Evolutionary conservation across 2,888 invertebrate species (phyloP), one percentile per base, ranked within the genome.

Genomic region (Mystacides longicornis): DNA sequence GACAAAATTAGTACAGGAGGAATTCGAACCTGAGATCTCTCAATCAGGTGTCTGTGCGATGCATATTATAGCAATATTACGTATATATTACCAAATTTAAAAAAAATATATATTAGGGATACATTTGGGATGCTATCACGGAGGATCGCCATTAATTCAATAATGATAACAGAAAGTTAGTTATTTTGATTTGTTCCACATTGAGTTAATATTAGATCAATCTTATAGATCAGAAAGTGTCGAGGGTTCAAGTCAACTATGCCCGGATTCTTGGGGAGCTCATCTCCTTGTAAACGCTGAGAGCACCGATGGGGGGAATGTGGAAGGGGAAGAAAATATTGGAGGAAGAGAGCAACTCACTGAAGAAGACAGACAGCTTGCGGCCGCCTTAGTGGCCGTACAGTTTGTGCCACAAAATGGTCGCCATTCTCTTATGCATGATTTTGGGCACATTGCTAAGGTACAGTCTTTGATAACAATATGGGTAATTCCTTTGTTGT

Each of bases 381-480:
- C 81, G 2, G 81, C 81, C 31, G 81, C 82, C 21, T 67, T 82
- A 51, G 81, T 82, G 18, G 81, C 81, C 7, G 81, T 82, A 2
- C 82, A 82, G 64, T 67, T 81, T 16, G 79, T 77, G 53, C 81
- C 81, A 53, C 81, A 81, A 58, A 80, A 80, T 59, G 79, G 81
- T 60, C 79, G 81, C 37, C 80, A 79, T 55, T 78, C 78, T 56
- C 55, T 69, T 5, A 68, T 71, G 56, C 70, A 71, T 59, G 61
- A 60, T 16, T 16, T 61, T 20, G 51, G 47, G 16, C 45, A 58
- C 14, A 57, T 62, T 43, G 52, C 50, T 11, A 62, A 60, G 49
- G 61, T 60, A 33, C 45, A 14, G 11, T 14, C 14, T 43, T n/a
- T 43, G 16, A 16, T 11, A 16, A n/a, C 14, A 43, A 11, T 31